Evolutionary conservation across 2,113 vertebrate genomes (phyloP).

Genomic region (Coracopsis vasa): DNA sequence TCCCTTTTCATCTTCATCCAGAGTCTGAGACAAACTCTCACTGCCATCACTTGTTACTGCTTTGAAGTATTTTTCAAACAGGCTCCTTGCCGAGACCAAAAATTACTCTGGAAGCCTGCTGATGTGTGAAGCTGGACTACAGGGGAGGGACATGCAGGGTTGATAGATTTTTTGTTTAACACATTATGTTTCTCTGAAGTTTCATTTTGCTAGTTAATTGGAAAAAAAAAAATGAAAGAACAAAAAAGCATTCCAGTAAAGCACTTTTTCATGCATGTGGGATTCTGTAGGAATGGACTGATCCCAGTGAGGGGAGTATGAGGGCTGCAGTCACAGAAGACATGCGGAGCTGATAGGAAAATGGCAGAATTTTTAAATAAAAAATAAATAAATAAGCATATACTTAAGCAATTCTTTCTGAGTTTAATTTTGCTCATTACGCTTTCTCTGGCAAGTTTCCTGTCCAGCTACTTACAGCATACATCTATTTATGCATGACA

Average conservation of each 20-base stretch:
- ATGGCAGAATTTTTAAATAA: not conserved
- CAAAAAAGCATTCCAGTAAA: not conserved
- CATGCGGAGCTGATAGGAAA: not conserved
- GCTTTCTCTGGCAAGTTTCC: not conserved
- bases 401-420: not conserved
- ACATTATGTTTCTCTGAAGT: not conserved
- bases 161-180: not conserved
- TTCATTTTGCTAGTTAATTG: not conserved
- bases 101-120: not conserved
- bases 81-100: not conserved
- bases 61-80: conserved; percentile 15
- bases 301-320: not conserved
- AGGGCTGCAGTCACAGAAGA: not conserved
- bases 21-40: not conserved
- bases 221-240: not conserved
- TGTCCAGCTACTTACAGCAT: not conserved
- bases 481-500: not conserved
- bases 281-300: not conserved
- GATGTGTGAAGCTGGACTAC: not conserved
- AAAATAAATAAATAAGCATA: not conserved
- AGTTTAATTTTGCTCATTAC: not conserved
- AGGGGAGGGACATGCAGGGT: not conserved
- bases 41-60: not conserved
- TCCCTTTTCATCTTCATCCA: not conserved
- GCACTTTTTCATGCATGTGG: not conserved